A percentile compares a stretch with the other conserved stretches of the same genome.
Evolutionary conservation across 2,888 invertebrate genomes (phyloP).

Genomic region (Phragmatobia fuliginosa): DNA sequence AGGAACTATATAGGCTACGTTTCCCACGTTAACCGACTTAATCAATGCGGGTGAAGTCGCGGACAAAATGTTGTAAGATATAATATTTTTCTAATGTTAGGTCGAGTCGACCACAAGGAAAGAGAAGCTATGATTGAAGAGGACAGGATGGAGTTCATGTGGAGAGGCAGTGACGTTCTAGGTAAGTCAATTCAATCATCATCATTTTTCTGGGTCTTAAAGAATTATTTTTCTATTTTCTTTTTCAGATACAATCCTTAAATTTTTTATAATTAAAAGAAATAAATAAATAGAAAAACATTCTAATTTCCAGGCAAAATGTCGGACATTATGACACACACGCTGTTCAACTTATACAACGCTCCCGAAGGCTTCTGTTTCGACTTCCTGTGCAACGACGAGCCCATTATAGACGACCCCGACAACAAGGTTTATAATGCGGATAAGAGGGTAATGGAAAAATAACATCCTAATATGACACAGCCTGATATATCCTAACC

Average conservation of each 20-base stretch:
- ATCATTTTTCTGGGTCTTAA: no score
- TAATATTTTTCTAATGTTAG: conserved; percentile 45
- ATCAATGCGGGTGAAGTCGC: no score
- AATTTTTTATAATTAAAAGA: no score
- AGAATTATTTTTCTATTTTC: no score
- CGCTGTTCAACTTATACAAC: conserved; percentile 88
- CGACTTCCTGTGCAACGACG: conserved; percentile 89
- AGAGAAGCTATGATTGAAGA: conserved; percentile 84
- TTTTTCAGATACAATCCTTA: no score
- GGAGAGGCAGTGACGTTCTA: conserved; percentile 87
- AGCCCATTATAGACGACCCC: conserved; percentile 88
- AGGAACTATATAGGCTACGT: no score
- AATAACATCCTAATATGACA: background rate
- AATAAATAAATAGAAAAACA: background rate
- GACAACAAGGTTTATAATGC: conserved; percentile 89
- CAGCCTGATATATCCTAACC: background rate
- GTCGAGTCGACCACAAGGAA: conserved; percentile 89
- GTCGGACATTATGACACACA: conserved; percentile 89
- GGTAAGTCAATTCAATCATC: conserved; percentile 65
- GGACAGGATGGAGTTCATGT: conserved; percentile 90
- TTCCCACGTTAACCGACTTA: no score
- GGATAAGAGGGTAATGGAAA: conserved; percentile 80
- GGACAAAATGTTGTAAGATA: no score
- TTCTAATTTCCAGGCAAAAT: conserved; percentile 71
- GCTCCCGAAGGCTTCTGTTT: conserved; percentile 91